These are phyloP conservation scores for Ovis aries DNA, from an alignment of 2,113 vertebrate species.

Conservation along the genomic window DNA sequence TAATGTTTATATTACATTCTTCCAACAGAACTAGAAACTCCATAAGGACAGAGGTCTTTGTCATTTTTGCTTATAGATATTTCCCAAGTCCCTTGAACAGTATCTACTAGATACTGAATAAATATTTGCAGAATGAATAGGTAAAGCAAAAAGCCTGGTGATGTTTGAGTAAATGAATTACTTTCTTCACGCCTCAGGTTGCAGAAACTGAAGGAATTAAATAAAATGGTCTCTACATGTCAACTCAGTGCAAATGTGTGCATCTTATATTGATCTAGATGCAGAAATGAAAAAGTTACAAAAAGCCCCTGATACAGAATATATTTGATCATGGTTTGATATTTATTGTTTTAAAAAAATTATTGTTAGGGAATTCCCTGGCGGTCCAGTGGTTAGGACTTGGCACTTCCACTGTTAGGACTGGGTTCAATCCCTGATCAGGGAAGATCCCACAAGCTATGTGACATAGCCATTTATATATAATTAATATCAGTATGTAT, in stretches of 20 bases:
- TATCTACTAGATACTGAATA: not conserved
- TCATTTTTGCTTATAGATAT: conserved; percentile 1
- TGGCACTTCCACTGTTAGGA: not conserved
- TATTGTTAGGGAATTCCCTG: not conserved
- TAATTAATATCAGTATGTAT: not conserved
- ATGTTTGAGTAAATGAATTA: not conserved
- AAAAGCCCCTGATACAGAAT: not conserved
- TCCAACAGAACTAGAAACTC: not conserved
- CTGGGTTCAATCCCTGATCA: not conserved
- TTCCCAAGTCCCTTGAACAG: not conserved
- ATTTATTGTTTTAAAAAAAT: not conserved
- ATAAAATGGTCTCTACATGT: not conserved
- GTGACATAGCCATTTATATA: not conserved
- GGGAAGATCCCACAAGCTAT: not conserved
- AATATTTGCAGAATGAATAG: not conserved
- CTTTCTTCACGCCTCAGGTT: not conserved
- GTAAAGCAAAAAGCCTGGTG: not conserved
- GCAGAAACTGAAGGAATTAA: not conserved
- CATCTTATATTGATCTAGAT: not conserved
- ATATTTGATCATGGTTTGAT: not conserved
- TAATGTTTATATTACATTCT: not conserved
- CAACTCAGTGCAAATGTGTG: not conserved
- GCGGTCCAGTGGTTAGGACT: not conserved
- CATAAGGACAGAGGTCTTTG: not conserved
- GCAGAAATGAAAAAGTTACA: not conserved